Base-by-base conservation (phyloP, 2,888 invertebrate genomes). In the Brachylomia viminalis region DNA sequence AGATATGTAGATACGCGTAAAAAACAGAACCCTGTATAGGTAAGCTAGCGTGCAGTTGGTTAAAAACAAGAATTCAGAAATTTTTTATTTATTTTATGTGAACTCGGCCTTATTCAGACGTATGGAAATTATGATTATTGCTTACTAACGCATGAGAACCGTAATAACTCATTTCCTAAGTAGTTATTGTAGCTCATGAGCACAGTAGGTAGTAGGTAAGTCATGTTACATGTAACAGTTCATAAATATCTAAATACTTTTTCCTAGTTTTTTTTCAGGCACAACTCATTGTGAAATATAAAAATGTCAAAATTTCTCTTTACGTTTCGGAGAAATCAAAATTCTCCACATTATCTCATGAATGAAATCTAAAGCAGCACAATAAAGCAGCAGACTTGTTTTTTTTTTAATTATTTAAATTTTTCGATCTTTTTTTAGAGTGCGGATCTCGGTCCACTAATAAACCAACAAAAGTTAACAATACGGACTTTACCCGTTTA, bases 381-480 rank as follows among this genome's bases (percentile, higher is more conserved):
- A 77, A 58, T 65, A 65, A 30, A 64, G 13, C n/a, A 49, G 2
- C 15, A 42, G 33, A 23, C n/a, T n/a, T 61, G 3, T 17, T 59
- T 42, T 38, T 77, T 38, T 30, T 15, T 27, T 59, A 33, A 58
- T 68, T 52, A 66, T 72, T 68, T 38, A 54, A 67, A 54, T 72
- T 58, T 74, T 72, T 67, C 20, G 8, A 45, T 33, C 3, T 49
- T 59, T 65, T 72, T 64, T 38, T 15, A 27, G 30, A 54, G 30
- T 38, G 54, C 20, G n/a, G 54, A 47, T 78, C 58, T 72, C n/a
- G 58, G 38, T 61, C 49, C 47, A n/a, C 30, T 58, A 79, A 61
- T 83, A 80, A 62, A 72, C 61, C 30, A 27, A 73, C 42, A 67
- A 72, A 72, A 72, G 72, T 52, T 75, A 75, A 64, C 72, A 76